These are phyloP conservation scores for Phengaris alcon DNA, from an alignment of 2,888 invertebrate species.

Conservation along the genomic window DNA sequence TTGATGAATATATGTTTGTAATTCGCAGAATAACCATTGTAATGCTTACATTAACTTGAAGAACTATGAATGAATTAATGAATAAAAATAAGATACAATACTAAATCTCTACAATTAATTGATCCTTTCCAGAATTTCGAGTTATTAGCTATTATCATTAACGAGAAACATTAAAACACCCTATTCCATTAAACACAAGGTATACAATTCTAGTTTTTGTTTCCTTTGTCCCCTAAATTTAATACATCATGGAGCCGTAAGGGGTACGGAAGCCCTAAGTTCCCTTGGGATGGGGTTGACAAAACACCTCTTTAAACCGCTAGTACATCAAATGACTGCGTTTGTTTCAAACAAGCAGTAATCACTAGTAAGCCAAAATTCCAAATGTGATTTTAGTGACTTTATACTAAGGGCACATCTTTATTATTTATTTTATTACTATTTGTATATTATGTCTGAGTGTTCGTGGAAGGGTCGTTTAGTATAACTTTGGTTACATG, in stretches of 20 bases:
- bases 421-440: too few species aligned
- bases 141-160: too few species aligned
- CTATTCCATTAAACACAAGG: background rate
- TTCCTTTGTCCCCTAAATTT: conserved; percentile 21
- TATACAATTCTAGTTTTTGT: conserved; percentile 1
- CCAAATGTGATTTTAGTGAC: background rate
- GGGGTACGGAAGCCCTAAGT: conserved; percentile 33
- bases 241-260: conserved; percentile 3
- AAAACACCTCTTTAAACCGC: conserved; percentile 34
- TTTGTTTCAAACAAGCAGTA: conserved; percentile 33
- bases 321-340: conserved; percentile 37
- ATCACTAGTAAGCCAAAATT: background rate
- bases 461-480: too few species aligned
- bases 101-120: too few species aligned
- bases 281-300: conserved; percentile 39
- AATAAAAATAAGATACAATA: too few species aligned
- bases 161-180: background rate
- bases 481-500: too few species aligned
- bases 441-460: too few species aligned
- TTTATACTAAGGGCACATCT: background rate
- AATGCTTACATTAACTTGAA: too few species aligned
- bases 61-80: too few species aligned
- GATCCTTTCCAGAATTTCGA: too few species aligned
- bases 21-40: too few species aligned
- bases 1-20: too few species aligned